Evolutionary conservation across 1,140 invertebrate genomes (phyloP), one percentile per base, ranked within the genome.

Genomic region (Plectrocnemia conspersa): DNA sequence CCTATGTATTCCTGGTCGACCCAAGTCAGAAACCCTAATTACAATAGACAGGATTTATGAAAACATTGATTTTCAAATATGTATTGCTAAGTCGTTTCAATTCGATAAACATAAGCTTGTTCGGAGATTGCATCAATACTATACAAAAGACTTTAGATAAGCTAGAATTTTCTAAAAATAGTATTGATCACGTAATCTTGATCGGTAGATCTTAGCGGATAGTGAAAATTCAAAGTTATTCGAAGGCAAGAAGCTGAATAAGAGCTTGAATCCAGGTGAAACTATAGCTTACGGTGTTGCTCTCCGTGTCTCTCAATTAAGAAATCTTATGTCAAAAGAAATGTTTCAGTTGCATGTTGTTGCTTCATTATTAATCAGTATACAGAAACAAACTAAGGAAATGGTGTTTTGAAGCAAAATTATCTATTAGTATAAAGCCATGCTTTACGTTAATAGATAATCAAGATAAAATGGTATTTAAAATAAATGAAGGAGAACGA

Each of bases 201-300:
- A 95, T 98, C 42, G 96, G 95, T 62, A 96, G 96, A 27, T 98
- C 95, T 11, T 98, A 96, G 23, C 86, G 95, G 76, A 98, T 98
- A 64, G 96, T 96, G 33, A 98, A 97, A 72, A 90, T 98, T 50
- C 95, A 98, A 75, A 96, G 69, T 95, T 94, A 78, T 97, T 97
- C 82, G 94, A 95, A 62, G 95, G 94, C 54, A 97, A 97, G 74
- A 92, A 97, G 73, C 77, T 98, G 50, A 97, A 97, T 83, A 96
- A 96, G 67, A 90, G 87, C 15, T 91, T 93, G 76, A 94, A 95
- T 66, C 94, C 93, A 33, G 94, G 97, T 76, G 93, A 97, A 73
- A 89, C 89, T 68, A 89, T 93, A 0, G 90, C 90, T 3, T 93
- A 92, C 65, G 90, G 91, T 56, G 90, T 90, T 44, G 90, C 90